Evolutionary conservation across 2,888 invertebrate genomes (phyloP), one percentile per base, ranked within the genome.

Genomic region (Leucania comma): DNA sequence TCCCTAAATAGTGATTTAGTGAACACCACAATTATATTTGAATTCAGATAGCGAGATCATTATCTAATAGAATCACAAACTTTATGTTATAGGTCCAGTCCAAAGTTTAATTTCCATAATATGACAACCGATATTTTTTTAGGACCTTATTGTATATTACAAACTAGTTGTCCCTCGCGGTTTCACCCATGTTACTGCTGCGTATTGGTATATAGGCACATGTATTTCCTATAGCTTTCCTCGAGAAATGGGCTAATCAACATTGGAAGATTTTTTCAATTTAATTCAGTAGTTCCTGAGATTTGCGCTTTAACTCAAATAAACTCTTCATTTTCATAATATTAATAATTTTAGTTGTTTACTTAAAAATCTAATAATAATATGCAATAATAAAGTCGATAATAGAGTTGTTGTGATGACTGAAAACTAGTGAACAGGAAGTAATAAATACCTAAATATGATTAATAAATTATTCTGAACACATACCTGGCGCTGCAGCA

Each of bases 401-500:
- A 53, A 5, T 24, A 6, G 14, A 17, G 24, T 51, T 20, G 17
- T 17, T 2, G 17, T 1, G 26, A 42, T 38, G 17, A 17, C 17
- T 14, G 17, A 42, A 20, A 26, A 26, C 48, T 29, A 17, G 20
- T 24, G 12, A 6, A 35, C 2, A 29, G 24, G 0, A 38, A 54
- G 17, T 8, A 22, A 5, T 24, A 26, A 22, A 3, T 46, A 0
- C 24, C 26, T 22, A n/a, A 3, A 14, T 9, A 48, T 38, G 22
- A 12, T 54, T 48, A 22, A 51, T 24, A 12, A 50, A 53, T 50
- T 53, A 56, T 57, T 65, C 70, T 61, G 57, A 20, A 42, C 65
- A 85, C 77, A 78, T 54, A 75, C 95, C 92, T 92, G 91, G 89
- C 92, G 86, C 75, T 83, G 90, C 50, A 93, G 75, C 42, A 93